Evolutionary conservation across 2,113 vertebrate species (phyloP).

Genomic region (Gymnorhina tibicen): DNA sequence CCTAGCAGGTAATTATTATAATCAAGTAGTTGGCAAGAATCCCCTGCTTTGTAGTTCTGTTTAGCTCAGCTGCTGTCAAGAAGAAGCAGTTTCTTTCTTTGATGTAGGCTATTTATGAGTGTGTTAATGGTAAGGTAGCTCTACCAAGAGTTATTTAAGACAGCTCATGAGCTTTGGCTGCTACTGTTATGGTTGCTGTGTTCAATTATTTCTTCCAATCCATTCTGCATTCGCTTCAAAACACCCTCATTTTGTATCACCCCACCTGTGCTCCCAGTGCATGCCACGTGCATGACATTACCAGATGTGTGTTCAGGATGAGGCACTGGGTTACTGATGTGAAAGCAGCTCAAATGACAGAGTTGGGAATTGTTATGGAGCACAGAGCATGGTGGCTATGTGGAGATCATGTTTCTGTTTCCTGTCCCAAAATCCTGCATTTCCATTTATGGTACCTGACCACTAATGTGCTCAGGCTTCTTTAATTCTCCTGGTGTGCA

Average conservation of each 20-base stretch:
- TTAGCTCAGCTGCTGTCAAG: conserved; percentile 17
- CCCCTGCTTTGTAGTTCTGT: neutral
- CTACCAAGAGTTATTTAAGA: conserved; percentile 6
- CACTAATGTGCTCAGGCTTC: neutral
- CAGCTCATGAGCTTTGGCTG: neutral
- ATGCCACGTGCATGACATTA: fast-evolving
- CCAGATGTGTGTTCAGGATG: neutral
- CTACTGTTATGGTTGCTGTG: neutral
- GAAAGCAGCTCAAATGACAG: neutral
- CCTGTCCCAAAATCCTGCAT: neutral
- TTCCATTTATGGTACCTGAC: neutral
- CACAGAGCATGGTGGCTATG: neutral
- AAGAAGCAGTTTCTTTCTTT: conserved; percentile 3
- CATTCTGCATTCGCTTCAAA: neutral
- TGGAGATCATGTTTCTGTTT: neutral
- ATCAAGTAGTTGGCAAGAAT: neutral
- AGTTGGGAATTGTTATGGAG: neutral
- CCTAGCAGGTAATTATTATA: neutral
- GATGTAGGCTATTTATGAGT: neutral
- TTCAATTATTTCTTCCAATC: neutral
- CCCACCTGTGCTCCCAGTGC: neutral
- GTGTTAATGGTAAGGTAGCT: conserved; percentile 25
- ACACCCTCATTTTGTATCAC: neutral
- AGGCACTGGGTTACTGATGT: neutral
- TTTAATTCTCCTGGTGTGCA: neutral